phyloP scores from a whole-genome alignment of 2,888 invertebrate genomes.

The Monopis laevigella region DNA sequence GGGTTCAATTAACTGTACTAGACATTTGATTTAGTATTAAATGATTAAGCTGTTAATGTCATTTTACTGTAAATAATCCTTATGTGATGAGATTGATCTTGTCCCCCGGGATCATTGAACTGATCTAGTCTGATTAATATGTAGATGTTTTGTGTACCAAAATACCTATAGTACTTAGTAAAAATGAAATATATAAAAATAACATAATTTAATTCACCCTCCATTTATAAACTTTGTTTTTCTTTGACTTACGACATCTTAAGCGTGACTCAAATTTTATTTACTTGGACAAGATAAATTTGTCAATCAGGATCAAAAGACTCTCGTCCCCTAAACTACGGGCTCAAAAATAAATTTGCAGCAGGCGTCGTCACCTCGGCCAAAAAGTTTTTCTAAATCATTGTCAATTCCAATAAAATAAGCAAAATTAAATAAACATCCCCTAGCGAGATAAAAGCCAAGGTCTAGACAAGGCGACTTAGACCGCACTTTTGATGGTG shows the following conservation, averaged over 20 bases:
- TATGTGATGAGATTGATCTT: too few species aligned
- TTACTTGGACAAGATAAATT: slow-evolving; percentile 48
- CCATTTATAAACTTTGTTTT: slow-evolving; percentile 39
- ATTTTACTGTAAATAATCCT: too few species aligned
- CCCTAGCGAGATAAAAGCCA: slow-evolving; percentile 48
- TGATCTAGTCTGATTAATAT: too few species aligned
- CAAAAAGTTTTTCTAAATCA: slow-evolving; percentile 51
- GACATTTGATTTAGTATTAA: neutral
- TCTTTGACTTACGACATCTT: slow-evolving; percentile 29
- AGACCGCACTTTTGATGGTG: slow-evolving; percentile 62
- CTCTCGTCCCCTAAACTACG: slow-evolving; percentile 24
- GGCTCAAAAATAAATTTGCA: slow-evolving; percentile 27
- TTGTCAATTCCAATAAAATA: slow-evolving; percentile 62
- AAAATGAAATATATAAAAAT: too few species aligned
- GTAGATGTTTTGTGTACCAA: too few species aligned
- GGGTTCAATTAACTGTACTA: slow-evolving; percentile 12
- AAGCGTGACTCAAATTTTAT: slow-evolving; percentile 31
- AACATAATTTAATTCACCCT: slow-evolving; percentile 39
- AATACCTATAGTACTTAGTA: too few species aligned
- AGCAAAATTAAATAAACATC: slow-evolving; percentile 61
- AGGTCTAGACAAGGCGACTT: slow-evolving; percentile 49
- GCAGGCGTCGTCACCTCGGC: slow-evolving; percentile 22
- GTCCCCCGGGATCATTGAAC: too few species aligned
- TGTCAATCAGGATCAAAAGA: slow-evolving; percentile 58
- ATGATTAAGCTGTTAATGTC: neutral